These are phyloP conservation scores for Tromatobia lineatoria DNA, from an alignment of 2,888 invertebrate species.

Conservation along the genomic window DNA sequence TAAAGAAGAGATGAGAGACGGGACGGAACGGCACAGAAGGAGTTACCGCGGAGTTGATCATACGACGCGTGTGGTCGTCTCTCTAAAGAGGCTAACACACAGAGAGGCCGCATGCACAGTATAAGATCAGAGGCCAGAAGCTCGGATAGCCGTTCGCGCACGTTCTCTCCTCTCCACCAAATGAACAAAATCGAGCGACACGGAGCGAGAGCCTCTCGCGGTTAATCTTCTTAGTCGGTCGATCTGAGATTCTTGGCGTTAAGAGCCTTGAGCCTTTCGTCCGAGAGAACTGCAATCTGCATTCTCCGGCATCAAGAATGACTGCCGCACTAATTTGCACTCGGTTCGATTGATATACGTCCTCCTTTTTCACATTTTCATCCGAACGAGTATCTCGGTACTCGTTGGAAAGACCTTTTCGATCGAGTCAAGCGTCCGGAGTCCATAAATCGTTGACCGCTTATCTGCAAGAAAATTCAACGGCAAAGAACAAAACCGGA, in stretches of 20 bases:
- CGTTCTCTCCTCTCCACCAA: slow-evolving; percentile 59
- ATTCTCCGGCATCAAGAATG: slow-evolving; percentile 41
- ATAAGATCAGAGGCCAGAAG: slow-evolving; percentile 61
- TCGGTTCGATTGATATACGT: slow-evolving; percentile 37
- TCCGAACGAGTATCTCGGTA: background rate
- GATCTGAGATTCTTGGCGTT: slow-evolving; percentile 48
- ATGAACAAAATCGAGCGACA: slow-evolving; percentile 60
- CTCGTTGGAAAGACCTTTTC: slow-evolving; percentile 7
- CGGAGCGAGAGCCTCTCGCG: slow-evolving; percentile 11
- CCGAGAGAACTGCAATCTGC: slow-evolving; percentile 46
- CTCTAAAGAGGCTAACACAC: slow-evolving; percentile 73
- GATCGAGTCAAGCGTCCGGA: slow-evolving; percentile 2
- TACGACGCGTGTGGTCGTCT: slow-evolving; percentile 79
- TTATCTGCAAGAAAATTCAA: slow-evolving; percentile 26
- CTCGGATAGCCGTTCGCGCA: slow-evolving; percentile 44
- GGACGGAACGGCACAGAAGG: slow-evolving; percentile 52
- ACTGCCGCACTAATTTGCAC: slow-evolving; percentile 39
- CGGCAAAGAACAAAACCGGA: slow-evolving; percentile 50
- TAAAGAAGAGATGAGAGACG: slow-evolving; percentile 62
- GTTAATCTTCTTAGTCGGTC: slow-evolving; percentile 61
- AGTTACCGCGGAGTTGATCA: slow-evolving; percentile 71
- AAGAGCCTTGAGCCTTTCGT: slow-evolving; percentile 34
- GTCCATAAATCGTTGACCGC: slow-evolving; percentile 40
- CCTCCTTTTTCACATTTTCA: background rate
- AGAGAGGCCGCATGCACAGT: slow-evolving; percentile 41